Base-by-base conservation (phyloP, 2,797 vertebrate species). In the Percopsis omiscomaycus region DNA sequence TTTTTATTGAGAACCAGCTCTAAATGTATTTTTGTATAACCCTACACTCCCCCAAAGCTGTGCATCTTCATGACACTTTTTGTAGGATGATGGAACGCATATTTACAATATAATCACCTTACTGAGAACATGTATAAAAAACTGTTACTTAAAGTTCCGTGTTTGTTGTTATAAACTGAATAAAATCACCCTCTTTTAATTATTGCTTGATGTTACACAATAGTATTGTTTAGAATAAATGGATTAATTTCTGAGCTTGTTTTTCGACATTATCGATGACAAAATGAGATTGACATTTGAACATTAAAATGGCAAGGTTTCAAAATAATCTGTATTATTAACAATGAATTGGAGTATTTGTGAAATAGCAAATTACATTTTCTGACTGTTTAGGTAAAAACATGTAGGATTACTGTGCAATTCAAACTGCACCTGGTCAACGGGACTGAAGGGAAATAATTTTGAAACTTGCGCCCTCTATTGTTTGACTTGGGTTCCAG, bases 401-500 rank as follows among this genome's bases (percentile, higher is more conserved):
- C 22, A 22, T 1, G 22, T 22, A 22, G 22, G 22, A 22, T 22
- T 22, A 22, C 22, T 22, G 22, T 22, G 22, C 22, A 37, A 37
- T 37, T 5, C 32, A 8, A 37, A 37, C 0, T 37, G 32, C 8
- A 5, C 5, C 8, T 37, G 6, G 32, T 37, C 32, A 1, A 45
- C 22, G 3, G 10, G 1, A 4, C n/a, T 42, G 0, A 61, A 28
- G 12, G 48, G 13, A n/a, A 15, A 8, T 37, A 37, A 37, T 37
- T 37, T 42, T 9, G 2, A 3, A 1, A 0, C 11, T n/a, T 0
- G 32, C 65, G n/a, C 84, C 78, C 68, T 56, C 85, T 85, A 54
- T 0, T 77, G 84, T 68, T 46, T 52, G 16, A 22, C 6, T 50
- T 11, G 3, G 93, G 22, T 2, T 95, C 68, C 93, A 37, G 5